Evolutionary conservation across 2,113 vertebrate genomes (phyloP).

Genomic region (Aythya baeri): DNA sequence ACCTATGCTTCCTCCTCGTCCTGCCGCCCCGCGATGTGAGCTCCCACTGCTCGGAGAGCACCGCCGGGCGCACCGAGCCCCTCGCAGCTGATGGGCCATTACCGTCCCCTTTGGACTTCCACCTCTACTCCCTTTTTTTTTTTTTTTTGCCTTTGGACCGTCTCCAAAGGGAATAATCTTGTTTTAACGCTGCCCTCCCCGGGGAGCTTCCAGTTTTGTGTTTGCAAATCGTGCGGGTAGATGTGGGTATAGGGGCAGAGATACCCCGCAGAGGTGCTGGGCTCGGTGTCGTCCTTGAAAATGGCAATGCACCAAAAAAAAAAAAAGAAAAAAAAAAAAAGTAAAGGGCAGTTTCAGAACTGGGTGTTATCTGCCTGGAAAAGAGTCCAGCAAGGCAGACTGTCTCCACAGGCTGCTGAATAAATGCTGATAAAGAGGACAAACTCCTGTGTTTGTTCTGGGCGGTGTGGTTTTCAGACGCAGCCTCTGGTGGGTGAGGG

Average conservation of each 20-base stretch:
- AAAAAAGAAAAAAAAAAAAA: neutral
- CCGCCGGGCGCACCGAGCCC: neutral
- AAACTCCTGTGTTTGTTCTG: slow-evolving; percentile 52
- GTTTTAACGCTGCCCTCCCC: neutral
- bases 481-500: neutral
- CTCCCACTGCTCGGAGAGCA: neutral
- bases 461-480: slow-evolving; percentile 14
- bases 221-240: slow-evolving; percentile 5
- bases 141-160: neutral
- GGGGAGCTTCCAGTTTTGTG: slow-evolving; percentile 6
- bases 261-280: neutral
- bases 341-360: slow-evolving; percentile 3
- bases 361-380: slow-evolving; percentile 50
- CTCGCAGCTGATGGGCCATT: neutral
- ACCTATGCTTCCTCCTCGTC: neutral
- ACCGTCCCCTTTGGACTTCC: neutral
- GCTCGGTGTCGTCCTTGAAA: neutral
- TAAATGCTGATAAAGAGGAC: slow-evolving; percentile 74
- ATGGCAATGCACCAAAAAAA: slow-evolving; percentile 2
- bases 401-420: slow-evolving; percentile 70
- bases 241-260: neutral
- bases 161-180: neutral
- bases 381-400: slow-evolving; percentile 58
- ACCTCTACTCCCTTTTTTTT: neutral
- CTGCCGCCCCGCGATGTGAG: neutral